Evolutionary conservation across 1,140 invertebrate species (phyloP).

Genomic region (Aphis craccivora): DNA sequence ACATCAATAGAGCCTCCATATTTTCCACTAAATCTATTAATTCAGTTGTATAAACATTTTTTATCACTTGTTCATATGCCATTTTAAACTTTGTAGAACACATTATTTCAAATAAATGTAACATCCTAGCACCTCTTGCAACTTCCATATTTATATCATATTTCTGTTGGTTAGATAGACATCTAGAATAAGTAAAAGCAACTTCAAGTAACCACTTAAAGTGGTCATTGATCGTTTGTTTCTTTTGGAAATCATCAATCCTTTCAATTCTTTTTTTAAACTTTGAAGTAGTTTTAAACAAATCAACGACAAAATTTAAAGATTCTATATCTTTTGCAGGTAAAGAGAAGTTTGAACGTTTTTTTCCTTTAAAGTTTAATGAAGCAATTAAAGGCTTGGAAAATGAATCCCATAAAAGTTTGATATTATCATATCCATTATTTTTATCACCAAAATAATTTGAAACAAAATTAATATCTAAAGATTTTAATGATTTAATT

Average conservation of each 20-base stretch:
- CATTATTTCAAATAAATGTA: not conserved
- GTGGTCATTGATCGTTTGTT: not conserved
- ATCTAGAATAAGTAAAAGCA: not conserved
- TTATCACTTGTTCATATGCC: not conserved
- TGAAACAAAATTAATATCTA: not conserved
- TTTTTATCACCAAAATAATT: not conserved
- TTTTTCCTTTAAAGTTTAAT: not conserved
- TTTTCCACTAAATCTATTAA: not conserved
- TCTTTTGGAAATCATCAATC: not conserved
- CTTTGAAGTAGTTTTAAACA: constrained; percentile 32
- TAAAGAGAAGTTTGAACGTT: not conserved
- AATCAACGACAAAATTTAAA: not conserved
- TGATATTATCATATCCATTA: not conserved
- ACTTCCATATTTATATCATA: constrained; percentile 59
- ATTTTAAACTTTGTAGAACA: not conserved
- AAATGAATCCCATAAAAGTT: not conserved
- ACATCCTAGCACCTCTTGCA: constrained; percentile 20
- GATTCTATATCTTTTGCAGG: constrained; percentile 42
- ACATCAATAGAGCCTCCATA: constrained; percentile 11
- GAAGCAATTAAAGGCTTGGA: not conserved
- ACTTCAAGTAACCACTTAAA: constrained; percentile 41
- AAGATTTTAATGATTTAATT: not conserved
- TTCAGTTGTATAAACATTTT: not conserved
- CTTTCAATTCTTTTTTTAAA: not conserved
- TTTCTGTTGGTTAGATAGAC: constrained; percentile 42